Evolutionary conservation across 1,140 invertebrate genomes (phyloP).

Genomic region (Grapholita molesta): DNA sequence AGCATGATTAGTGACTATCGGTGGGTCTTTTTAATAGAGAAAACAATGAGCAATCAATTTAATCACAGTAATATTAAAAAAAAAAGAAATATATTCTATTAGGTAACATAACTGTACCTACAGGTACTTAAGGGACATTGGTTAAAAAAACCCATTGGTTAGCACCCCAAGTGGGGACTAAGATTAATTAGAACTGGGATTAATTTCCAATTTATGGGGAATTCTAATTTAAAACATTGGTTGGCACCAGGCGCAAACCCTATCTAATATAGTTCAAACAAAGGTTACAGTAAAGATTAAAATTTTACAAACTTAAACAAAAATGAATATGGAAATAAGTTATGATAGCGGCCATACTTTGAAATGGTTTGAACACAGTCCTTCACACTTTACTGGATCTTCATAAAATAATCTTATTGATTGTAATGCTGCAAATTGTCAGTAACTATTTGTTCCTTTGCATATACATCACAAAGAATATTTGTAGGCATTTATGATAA

Average conservation of each 20-base stretch:
- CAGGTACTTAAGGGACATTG: neutral
- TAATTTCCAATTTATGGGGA: neutral
- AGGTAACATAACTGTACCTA: neutral
- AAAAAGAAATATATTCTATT: neutral
- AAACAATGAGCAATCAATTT: slow-evolving; percentile 7
- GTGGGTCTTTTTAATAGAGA: slow-evolving; percentile 5
- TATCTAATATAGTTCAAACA: too few species aligned
- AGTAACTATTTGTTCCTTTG: neutral
- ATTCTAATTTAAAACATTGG: too few species aligned
- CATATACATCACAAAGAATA: neutral
- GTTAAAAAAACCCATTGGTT: too few species aligned
- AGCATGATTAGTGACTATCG: slow-evolving; percentile 6
- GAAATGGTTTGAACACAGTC: neutral
- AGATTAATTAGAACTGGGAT: too few species aligned
- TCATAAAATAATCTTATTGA: neutral
- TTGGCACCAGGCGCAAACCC: too few species aligned
- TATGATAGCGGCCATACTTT: neutral
- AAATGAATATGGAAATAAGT: neutral
- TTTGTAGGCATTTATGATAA: neutral
- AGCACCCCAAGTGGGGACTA: too few species aligned
- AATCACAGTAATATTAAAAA: neutral
- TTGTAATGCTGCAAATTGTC: neutral
- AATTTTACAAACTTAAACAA: neutral
- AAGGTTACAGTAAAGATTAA: neutral
- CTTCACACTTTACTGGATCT: neutral